Evolutionary conservation across 2,113 vertebrate genomes (phyloP), one percentile per base, ranked within the genome.

Genomic region (Calyptomena viridis): DNA sequence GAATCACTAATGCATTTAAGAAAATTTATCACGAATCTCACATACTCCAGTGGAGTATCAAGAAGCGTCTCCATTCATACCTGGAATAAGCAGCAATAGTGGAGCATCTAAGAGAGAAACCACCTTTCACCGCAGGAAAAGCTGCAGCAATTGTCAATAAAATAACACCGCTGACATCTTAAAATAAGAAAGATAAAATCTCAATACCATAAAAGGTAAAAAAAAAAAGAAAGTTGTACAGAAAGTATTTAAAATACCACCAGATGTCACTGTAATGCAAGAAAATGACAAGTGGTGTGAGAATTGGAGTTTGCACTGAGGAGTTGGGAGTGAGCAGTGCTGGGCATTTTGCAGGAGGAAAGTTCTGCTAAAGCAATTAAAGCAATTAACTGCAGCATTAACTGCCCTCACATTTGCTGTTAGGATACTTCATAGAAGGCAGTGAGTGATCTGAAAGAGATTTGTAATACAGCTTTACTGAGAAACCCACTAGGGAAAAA

Each of bases 191-290:
- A 42, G 23, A 53, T n/a, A 42, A 27, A 19, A 30, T 16, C 11
- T 6, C 23, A 35, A 15, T 35, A 16, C 46, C 14, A 47, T 25
- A 39, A 47, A 72, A 39, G 16, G 37, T 1, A 9, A 39, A 60
- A 63, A 50, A 7, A 16, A 23, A 24, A 17, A 37, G 3, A 52
- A n/a, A 25, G 6, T 42, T 33, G 19, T 30, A 35, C 28, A 42
- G 39, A 17, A 89, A 68, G 39, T 52, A 44, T 77, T 76, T 55
- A 2, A 50, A 79, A 30, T 23, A 39, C 91, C 95, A 89, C 71
- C 87, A 95, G 95, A 52, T 96, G 94, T 94, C 97, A 85, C 75
- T 96, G 53, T 74, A 78, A 58, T 24, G 50, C 89, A 68, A 81
- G 77, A 35, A 69, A 69, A 66, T 60, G 53, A 37, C 37, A 35